Evolutionary conservation across 2,888 invertebrate species (phyloP).

Genomic region (Dromius quadrimaculatus): DNA sequence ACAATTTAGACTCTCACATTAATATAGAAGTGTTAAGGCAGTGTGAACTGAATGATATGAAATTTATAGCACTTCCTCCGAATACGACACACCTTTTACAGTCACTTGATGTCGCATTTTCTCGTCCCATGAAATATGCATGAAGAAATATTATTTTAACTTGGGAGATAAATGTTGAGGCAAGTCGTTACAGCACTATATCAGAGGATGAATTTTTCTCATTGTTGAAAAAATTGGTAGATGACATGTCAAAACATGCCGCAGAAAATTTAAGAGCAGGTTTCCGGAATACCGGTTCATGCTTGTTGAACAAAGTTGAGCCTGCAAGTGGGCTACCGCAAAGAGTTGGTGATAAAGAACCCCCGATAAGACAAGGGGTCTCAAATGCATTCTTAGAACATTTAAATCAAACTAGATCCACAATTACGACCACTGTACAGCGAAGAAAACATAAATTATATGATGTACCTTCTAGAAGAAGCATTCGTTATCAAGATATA

Average conservation of each 20-base stretch:
- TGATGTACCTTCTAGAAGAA: too few species aligned
- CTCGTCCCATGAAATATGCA: conserved; percentile 46
- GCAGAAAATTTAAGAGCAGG: conserved; percentile 18
- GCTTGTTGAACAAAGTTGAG: conserved; percentile 15
- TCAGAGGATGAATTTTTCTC: conserved; percentile 25
- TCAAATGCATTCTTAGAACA: too few species aligned
- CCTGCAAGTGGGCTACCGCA: too few species aligned
- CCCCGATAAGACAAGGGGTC: too few species aligned
- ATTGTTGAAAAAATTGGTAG: conserved; percentile 14
- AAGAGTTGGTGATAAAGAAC: too few species aligned
- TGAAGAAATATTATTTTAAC: conserved; percentile 22
- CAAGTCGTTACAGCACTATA: conserved; percentile 7
- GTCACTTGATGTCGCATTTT: conserved; percentile 49
- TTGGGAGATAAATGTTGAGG: neutral
- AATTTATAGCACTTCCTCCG: conserved; percentile 43
- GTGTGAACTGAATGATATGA: conserved; percentile 48
- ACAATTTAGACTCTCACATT: conserved; percentile 54
- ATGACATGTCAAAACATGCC: neutral
- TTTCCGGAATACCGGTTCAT: conserved; percentile 14
- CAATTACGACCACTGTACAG: too few species aligned
- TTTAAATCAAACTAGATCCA: too few species aligned
- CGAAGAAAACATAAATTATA: too few species aligned
- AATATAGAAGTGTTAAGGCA: conserved; percentile 53
- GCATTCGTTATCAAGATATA: too few species aligned
- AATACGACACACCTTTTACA: conserved; percentile 41